Evolutionary conservation across 2,888 invertebrate genomes (phyloP).

Genomic region (Pammene aurita): DNA sequence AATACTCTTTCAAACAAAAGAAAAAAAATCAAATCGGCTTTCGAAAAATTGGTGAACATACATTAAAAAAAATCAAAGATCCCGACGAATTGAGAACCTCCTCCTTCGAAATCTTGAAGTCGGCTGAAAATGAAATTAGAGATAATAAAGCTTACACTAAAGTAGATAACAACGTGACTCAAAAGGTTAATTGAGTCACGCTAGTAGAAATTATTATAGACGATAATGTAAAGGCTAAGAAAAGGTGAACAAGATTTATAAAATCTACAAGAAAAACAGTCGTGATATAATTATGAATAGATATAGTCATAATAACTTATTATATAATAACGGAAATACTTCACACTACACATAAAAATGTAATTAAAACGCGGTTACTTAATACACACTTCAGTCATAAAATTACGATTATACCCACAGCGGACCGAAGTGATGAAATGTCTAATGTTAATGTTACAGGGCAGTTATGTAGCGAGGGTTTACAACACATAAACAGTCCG

Average conservation of each 20-base stretch:
- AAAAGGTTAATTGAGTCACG: slow-evolving; percentile 13
- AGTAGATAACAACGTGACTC: not conserved
- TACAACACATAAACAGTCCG: slow-evolving; percentile 37
- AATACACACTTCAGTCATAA: slow-evolving; percentile 5
- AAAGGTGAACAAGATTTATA: not conserved
- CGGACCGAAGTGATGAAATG: slow-evolving; percentile 25
- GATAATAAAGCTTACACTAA: too few relatives aligned
- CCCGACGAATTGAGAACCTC: too few relatives aligned
- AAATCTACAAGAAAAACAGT: not conserved
- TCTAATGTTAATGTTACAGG: slow-evolving; percentile 11
- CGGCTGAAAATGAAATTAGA: too few relatives aligned
- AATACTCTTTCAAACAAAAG: too few relatives aligned
- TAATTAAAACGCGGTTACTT: slow-evolving; percentile 10
- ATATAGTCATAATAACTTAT: not conserved
- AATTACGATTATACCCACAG: slow-evolving; percentile 8
- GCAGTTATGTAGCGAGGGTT: slow-evolving; percentile 27
- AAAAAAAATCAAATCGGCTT: too few relatives aligned
- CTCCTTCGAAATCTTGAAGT: too few relatives aligned
- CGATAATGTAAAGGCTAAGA: not conserved
- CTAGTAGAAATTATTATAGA: not conserved
- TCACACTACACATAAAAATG: slow-evolving; percentile 1
- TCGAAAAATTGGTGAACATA: too few relatives aligned
- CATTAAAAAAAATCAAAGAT: too few relatives aligned
- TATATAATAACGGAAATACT: slow-evolving; percentile 3
- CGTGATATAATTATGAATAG: not conserved